Evolutionary conservation across 2,888 invertebrate genomes (phyloP), one percentile per base, ranked within the genome.

Genomic region (Dioctria linearis): DNA sequence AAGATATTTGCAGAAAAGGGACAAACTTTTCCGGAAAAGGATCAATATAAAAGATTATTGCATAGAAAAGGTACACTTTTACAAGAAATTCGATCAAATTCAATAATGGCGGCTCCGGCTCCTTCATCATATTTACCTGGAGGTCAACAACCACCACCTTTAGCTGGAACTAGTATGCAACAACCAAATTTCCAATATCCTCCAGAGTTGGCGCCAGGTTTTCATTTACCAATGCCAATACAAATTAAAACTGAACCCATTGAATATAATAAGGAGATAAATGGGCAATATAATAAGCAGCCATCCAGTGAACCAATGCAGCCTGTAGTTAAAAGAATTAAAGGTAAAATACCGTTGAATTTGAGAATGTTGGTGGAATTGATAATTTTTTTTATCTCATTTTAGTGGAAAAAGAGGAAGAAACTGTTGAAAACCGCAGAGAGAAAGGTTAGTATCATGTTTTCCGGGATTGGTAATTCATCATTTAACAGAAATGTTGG

Each of bases 21-120:
- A 9, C 59, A 78, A 80, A 11, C 67, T 40, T 78, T 80, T 65
- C 78, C 78, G 3, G 80, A 80, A 57, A 67, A 78, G n/a, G 67
- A 80, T 40, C 46, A 49, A 8, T n/a, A 67, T 5, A 63, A 37
- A 37, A 5, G 8, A 11, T 6, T 65, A 2, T 11, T 25, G 8
- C 2, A 3, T 3, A 3, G 13, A 9, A 65, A 39, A 40, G 40
- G n/a, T 11, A 5, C 11, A 13, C 4, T 57, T 57, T 57, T 65
- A 39, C 5, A 40, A 6, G 65, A 65, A 65, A 11, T 9, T n/a
- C 5, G 39, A 37, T 2, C 65, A 5, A 9, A 5, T 11, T 4
- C 40, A 3, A 25, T 25, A 2, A 65, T 11, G 6, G 59, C n/a
- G 3, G 25, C 5, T 25, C 5, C 5, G 8, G 46, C 8, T 46